Evolutionary conservation across 2,113 vertebrate genomes (phyloP), one percentile per base, ranked within the genome.

Genomic region (Corythornis cristatus): DNA sequence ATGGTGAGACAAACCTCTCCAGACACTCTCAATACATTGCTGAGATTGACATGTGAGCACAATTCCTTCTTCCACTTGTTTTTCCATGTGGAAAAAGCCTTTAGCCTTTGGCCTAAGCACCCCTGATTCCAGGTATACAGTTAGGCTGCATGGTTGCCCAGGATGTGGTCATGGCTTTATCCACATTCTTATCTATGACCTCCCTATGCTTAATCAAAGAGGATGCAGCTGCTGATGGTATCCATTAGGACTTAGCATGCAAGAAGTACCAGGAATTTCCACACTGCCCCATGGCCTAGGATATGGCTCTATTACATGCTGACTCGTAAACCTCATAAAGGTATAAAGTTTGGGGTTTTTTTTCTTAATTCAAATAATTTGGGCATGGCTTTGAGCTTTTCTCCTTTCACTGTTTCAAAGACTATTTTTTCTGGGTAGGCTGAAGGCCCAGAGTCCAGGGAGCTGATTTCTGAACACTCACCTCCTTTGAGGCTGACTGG

Each of bases 301-400:
- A 73, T 6, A 80, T 84, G 43, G 48, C 65, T 60, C 78, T 92
- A 33, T 35, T 72, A 79, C 50, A 45, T 73, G 56, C 42, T 91
- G 88, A 87, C 16, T 82, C 77, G 82, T 56, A 86, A 87, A 89
- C 7, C 16, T 83, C 83, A 70, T 29, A 74, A 25, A 86, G 26
- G 15, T 73, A 50, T 80, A 29, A 76, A 60, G 37, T 16, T 7
- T 37, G 37, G 37, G 37, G 73, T 37, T 79, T 26, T 4, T 35
- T 46, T 48, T 28, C 3, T 40, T 23, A 37, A 37, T 37, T 37
- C 37, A 37, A 37, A 37, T 37, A 37, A 37, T 37, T 37, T 37
- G 37, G 18, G 9, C 23, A 78, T 56, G 28, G 42, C 53, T 90
- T 71, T 86, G 76, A 62, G 29, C 31, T 88, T 42, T 82, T 65